A percentile compares a stretch with the other conserved stretches of the same genome.
Evolutionary conservation across 2,888 invertebrate genomes (phyloP).

Genomic region (Omphaloscelis lunosa): DNA sequence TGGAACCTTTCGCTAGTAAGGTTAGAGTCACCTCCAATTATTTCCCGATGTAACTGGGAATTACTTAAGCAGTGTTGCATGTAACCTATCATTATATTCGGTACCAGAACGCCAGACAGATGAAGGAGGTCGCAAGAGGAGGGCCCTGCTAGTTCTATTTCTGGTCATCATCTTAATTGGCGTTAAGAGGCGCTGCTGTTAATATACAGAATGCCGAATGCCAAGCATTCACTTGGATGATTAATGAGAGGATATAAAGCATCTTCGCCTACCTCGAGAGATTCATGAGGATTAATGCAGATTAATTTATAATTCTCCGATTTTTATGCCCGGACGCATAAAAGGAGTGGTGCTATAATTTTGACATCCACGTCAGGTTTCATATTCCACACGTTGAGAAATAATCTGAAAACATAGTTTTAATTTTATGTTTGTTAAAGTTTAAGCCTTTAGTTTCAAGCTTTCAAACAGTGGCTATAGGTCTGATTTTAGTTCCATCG

Average conservation of each 20-base stretch:
- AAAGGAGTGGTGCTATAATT: conserved; percentile 34
- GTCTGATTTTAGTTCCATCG: background rate
- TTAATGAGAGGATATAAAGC: conserved; percentile 51
- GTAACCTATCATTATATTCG: conserved; percentile 16
- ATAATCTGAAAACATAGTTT: conserved; percentile 10
- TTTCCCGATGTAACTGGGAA: background rate
- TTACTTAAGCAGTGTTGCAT: background rate
- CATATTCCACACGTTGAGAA: conserved; percentile 29
- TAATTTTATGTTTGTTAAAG: background rate
- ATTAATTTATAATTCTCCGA: conserved; percentile 50
- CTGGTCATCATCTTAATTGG: conserved; percentile 61
- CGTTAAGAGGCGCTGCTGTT: conserved; percentile 51
- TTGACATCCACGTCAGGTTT: conserved; percentile 28
- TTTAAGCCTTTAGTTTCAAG: background rate
- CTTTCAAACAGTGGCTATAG: background rate
- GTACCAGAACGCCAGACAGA: conserved; percentile 10
- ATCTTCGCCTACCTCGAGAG: conserved; percentile 29
- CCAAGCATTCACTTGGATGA: conserved; percentile 52
- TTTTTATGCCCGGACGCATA: conserved; percentile 45
- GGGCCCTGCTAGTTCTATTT: conserved; percentile 46
- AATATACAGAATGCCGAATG: conserved; percentile 46
- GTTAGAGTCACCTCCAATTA: background rate
- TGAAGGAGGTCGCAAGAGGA: conserved; percentile 27
- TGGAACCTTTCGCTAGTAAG: background rate
- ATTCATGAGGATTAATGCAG: conserved; percentile 49